Evolutionary conservation across 2,888 invertebrate genomes (phyloP), one percentile per base, ranked within the genome.

Genomic region (Agrotis segetum): DNA sequence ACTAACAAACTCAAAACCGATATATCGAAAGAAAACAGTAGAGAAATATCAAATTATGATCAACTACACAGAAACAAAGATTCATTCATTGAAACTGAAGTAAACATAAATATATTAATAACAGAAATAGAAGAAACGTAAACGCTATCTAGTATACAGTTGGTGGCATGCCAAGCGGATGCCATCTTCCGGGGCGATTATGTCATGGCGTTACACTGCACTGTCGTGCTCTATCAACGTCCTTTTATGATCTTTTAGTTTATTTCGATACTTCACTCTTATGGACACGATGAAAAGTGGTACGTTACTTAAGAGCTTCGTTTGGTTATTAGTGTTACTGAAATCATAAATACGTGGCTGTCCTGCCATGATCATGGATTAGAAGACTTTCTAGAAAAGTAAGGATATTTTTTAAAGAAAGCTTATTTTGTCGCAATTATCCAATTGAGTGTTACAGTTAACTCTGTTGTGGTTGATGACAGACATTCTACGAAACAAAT

Each of bases 81-180:
- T 71, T 73, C 49, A 77, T 77, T 71, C 61, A 80, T 67, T 82
- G 79, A 88, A 85, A 87, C 82, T 85, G 77, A 85, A 77, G 81
- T 50, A 67, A 82, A 85, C 76, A 82, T 78, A 79, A 85, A 82
- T 86, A 87, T 79, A 80, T 71, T 71, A 56, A 71, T 52, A 75
- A 88, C 84, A 84, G 81, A 90, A 91, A 90, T 88, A 90, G 87
- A 85, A 81, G 67, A 84, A 82, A 85, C 82, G 83, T 87, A 88
- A 88, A 88, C 83, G 85, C 87, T 79, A 90, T 78, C 89, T 91
- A 91, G 87, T 79, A 74, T 85, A 83, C 79, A 84, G 87, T 90
- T 94, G 95, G 92, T 85, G 77, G 83, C 82, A 81, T 85, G 95
- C 95, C 96, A 95, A 94, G 88, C 95, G 96, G 96, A 96, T 94